Evolutionary conservation across 2,888 invertebrate species (phyloP), one percentile per base, ranked within the genome.

Genomic region (Eumacrocentrus americanus): DNA sequence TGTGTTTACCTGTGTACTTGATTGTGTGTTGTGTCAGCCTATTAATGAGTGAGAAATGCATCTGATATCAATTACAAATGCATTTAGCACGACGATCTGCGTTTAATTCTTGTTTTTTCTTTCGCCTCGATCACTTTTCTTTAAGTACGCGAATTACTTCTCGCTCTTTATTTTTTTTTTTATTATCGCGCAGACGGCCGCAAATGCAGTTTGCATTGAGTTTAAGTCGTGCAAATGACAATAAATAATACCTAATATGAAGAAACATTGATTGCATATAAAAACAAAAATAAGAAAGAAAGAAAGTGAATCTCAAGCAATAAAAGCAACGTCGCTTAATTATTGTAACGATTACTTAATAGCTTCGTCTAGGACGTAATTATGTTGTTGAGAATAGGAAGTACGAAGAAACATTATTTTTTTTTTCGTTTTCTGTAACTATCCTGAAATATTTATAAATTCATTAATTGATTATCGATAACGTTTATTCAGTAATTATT

Each of bases 171-270:
- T n/a, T 47, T 12, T 47, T 29, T 18, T 12, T 47, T 50, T 42
- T n/a, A 18, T 55, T 22, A 3, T 22, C 38, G 18, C 20, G 11
- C 9, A 44, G 22, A 44, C 12, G 9, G 11, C 20, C 1, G 64
- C 60, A 66, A 69, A 65, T n/a, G n/a, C n/a, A n/a, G n/a, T n/a
- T 71, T 67, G 65, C 63, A 63, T 65, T 65, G 66, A 70, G 63
- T 62, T 60, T 52, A 66, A 50, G 5, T 9, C 67, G 66, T 58
- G 62, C 63, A 52, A 65, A 70, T 70, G 70, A 74, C 53, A 74
- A 76, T 74, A 75, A 77, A 77, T 77, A 73, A 72, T 50, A 68
- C 67, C 64, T 69, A 74, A 69, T 64, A 59, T 70, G 67, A 58
- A 58, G 34, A 37, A 50, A 62, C 68, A 69, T 50, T 63, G 52